phyloP scores from a whole-genome alignment of 2,113 vertebrate species.

The Corythoichthys haematopterus region DNA sequence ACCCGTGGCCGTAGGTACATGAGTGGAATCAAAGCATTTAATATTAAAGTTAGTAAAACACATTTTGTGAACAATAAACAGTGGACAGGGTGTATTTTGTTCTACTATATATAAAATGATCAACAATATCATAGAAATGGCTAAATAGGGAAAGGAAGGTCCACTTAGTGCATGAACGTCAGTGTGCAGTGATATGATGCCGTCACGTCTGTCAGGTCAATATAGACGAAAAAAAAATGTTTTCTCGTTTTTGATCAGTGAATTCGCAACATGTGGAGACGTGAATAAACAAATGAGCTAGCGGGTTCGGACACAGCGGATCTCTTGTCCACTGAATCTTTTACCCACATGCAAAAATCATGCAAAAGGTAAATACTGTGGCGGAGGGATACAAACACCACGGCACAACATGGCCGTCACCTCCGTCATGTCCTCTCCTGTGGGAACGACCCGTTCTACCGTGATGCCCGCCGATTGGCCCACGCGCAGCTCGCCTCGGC shows the following conservation, averaged over 20 bases:
- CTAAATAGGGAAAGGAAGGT: background rate
- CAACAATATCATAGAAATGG: background rate
- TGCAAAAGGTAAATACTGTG: constrained; percentile 74
- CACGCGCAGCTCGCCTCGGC: constrained; percentile 7
- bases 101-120: background rate
- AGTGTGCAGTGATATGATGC: constrained; percentile 6
- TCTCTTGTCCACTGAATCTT: constrained; percentile 57
- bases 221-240: background rate
- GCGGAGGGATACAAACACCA: constrained; percentile 73
- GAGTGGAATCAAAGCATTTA: constrained; percentile 1
- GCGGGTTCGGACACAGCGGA: constrained; percentile 44
- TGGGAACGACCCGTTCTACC: constrained; percentile 24
- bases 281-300: constrained; percentile 41
- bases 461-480: constrained; percentile 46
- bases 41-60: background rate
- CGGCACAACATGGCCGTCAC: constrained; percentile 72
- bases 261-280: background rate
- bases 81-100: background rate
- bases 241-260: background rate
- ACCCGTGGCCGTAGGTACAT: background rate
- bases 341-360: constrained; percentile 73
- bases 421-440: constrained; percentile 69
- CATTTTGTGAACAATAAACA: background rate
- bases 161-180: constrained; percentile 5
- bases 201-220: background rate